These are phyloP conservation scores for Eutolmus rufibarbis DNA, from an alignment of 2,888 invertebrate species.

Conservation along the genomic window DNA sequence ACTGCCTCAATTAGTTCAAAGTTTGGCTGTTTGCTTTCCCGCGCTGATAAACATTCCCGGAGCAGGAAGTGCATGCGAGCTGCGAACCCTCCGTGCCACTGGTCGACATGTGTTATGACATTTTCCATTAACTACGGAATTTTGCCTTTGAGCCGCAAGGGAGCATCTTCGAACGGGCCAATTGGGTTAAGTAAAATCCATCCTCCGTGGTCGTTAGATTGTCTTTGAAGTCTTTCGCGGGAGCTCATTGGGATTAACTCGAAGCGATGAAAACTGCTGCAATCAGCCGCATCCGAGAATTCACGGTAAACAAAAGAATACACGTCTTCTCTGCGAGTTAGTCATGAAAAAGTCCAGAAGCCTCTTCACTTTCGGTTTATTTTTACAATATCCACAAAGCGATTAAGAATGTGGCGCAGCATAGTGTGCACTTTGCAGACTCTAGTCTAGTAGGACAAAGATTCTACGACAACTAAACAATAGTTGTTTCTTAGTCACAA, in stretches of 20 bases:
- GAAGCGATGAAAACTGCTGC: not conserved
- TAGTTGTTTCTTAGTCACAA: too few species aligned
- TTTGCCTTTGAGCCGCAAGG: not conserved
- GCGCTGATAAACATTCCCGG: not conserved
- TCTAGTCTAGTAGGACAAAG: not conserved
- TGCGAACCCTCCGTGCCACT: not conserved
- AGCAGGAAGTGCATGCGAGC: not conserved
- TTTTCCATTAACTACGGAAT: slow-evolving; percentile 8
- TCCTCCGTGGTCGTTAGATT: not conserved
- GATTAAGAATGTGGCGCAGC: not conserved
- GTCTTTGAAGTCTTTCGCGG: not conserved
- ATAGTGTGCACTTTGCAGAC: not conserved
- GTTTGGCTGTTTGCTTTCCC: not conserved
- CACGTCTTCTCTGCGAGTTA: not conserved
- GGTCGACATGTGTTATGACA: slow-evolving; percentile 6
- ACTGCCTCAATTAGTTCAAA: not conserved
- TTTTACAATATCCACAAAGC: not conserved
- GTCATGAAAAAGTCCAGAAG: not conserved
- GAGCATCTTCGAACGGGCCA: not conserved
- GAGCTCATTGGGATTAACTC: not conserved
- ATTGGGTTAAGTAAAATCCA: not conserved
- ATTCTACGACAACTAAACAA: not conserved
- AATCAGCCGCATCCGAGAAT: not conserved
- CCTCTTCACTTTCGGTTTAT: not conserved
- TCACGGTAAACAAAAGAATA: not conserved